Evolutionary conservation across 2,113 vertebrate species (phyloP).

Genomic region (Baryphthengus martii): DNA sequence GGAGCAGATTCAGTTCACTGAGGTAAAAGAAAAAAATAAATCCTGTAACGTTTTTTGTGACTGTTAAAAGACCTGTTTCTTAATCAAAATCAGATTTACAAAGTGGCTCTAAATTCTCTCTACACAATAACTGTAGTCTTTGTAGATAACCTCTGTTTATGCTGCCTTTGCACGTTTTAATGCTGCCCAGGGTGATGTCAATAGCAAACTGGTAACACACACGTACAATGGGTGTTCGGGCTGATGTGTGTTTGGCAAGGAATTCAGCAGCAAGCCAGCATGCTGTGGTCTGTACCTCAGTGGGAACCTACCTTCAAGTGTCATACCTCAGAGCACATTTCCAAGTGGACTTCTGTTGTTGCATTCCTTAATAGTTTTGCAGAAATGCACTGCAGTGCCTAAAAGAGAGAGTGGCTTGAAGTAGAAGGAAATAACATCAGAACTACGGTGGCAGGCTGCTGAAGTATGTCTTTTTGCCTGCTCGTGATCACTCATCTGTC

Average conservation of each 20-base stretch:
- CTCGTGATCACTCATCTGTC: background rate
- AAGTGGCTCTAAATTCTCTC: background rate
- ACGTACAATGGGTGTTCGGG: fast-evolving
- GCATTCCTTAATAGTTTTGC: background rate
- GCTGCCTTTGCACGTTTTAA: background rate
- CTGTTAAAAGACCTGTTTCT: background rate
- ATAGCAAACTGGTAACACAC: background rate
- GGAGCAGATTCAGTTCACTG: background rate
- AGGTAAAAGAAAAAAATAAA: background rate
- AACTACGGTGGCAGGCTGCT: background rate
- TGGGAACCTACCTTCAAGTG: background rate
- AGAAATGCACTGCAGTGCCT: background rate
- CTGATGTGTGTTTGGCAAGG: background rate
- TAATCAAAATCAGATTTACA: background rate
- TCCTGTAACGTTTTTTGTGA: background rate
- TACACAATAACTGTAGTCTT: background rate
- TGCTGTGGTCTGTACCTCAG: background rate
- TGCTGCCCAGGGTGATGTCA: background rate
- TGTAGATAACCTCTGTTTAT: background rate
- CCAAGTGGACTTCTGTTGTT: background rate
- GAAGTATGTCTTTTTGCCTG: background rate
- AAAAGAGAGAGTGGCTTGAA: background rate
- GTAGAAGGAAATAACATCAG: background rate
- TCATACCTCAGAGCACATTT: background rate
- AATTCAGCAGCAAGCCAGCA: background rate